Conservation (phyloP, 2,888 invertebrate species). For the Philaethria dido region DNA sequence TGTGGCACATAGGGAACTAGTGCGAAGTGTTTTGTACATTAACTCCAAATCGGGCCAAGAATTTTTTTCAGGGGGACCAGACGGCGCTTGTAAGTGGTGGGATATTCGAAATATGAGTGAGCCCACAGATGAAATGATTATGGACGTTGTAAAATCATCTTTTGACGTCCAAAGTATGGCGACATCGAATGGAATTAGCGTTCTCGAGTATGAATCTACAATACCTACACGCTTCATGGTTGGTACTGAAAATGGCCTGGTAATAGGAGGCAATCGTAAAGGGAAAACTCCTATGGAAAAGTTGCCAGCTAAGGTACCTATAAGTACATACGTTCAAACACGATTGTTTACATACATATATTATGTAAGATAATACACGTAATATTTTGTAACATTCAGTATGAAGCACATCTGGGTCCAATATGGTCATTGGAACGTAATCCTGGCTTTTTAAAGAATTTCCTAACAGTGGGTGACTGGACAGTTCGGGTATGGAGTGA, state of each 20-base stretch:
- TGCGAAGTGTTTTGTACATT: constrained; percentile 93
- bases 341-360: not conserved
- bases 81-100: constrained; percentile 94
- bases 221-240: constrained; percentile 90
- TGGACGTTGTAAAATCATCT: constrained; percentile 85
- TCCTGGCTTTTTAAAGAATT: constrained; percentile 96
- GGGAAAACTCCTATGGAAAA: constrained; percentile 87
- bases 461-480: constrained; percentile 97
- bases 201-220: constrained; percentile 88
- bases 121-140: constrained; percentile 85
- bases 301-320: constrained; percentile 84
- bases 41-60: constrained; percentile 96
- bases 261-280: constrained; percentile 88
- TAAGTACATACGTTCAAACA: not conserved
- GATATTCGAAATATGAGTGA: constrained; percentile 86
- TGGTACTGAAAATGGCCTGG: constrained; percentile 86
- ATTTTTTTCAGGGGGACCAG: constrained; percentile 95
- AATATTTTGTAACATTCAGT: constrained; percentile 55
- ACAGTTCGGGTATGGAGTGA: constrained; percentile 96
- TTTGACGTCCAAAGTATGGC: constrained; percentile 80
- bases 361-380: constrained; percentile 2
- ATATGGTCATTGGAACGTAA: constrained; percentile 94
- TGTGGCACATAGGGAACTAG: constrained; percentile 93
- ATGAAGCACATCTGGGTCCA: constrained; percentile 90
- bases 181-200: constrained; percentile 84